Conservation (phyloP, 2,797 vertebrate species). For the Bovichtus diacanthus region DNA sequence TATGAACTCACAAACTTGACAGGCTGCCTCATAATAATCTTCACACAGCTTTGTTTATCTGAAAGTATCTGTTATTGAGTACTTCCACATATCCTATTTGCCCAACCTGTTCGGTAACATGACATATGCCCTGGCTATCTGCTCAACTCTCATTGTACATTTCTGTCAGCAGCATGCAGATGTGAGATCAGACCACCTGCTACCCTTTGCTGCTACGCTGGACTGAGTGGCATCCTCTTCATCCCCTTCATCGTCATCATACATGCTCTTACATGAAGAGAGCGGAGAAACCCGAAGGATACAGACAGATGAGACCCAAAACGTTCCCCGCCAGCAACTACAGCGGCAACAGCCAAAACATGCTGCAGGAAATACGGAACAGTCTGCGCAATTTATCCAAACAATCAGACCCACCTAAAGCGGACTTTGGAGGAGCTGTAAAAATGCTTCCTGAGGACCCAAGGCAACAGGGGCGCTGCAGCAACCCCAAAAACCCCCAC, state of each 20-base stretch:
- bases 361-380: constrained; percentile 98
- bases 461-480: constrained; percentile 90
- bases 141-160: constrained; percentile 20
- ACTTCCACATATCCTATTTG: constrained; percentile 18
- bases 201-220: constrained; percentile 35
- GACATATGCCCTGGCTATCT: constrained; percentile 15
- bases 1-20: no score
- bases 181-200: constrained; percentile 60
- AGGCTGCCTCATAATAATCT: not conserved
- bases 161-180: constrained; percentile 63
- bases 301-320: constrained; percentile 99
- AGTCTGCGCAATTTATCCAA: constrained; percentile 94
- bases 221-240: constrained; percentile 69
- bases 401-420: constrained; percentile 91
- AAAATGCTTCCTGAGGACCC: constrained; percentile 90
- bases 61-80: not conserved
- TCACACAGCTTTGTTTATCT: constrained; percentile 1
- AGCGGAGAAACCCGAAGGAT: constrained; percentile 96
- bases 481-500: constrained; percentile 90
- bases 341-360: constrained; percentile 95
- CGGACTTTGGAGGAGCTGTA: constrained; percentile 81
- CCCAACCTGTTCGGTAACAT: constrained; percentile 53
- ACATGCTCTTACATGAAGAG: constrained; percentile 99
- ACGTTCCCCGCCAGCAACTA: constrained; percentile 97
- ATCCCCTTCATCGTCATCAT: constrained; percentile 80